phyloP scores from a whole-genome alignment of 2,113 vertebrate genomes.

The Montifringilla adamsi region DNA sequence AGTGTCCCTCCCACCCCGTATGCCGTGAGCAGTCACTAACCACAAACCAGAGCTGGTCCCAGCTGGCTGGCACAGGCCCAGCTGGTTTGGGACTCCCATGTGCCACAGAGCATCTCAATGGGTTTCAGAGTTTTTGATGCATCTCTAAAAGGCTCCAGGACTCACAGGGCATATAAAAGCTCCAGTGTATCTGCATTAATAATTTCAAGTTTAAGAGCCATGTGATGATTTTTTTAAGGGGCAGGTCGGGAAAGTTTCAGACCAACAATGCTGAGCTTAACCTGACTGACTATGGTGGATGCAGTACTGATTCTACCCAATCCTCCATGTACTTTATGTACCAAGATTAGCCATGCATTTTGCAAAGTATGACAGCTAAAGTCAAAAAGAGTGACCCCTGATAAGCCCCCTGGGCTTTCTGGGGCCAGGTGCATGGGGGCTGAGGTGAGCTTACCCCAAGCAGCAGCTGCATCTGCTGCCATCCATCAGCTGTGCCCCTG shows the following conservation, averaged over 20 bases:
- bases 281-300: no score
- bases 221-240: background rate
- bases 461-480: background rate
- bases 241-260: background rate
- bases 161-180: background rate
- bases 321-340: no score
- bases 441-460: background rate
- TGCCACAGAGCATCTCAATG: background rate
- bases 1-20: rapidly evolving
- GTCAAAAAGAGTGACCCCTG: rapidly evolving
- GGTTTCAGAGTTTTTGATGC: background rate
- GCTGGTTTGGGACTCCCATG: background rate
- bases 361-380: background rate
- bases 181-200: background rate
- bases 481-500: no score
- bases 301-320: rapidly evolving
- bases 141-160: background rate
- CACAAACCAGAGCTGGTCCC: background rate
- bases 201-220: background rate
- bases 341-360: background rate
- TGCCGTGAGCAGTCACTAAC: background rate
- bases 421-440: background rate
- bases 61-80: background rate
- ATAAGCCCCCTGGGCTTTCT: background rate
- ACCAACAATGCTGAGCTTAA: background rate